Percentiles rank a stretch among this genome's conserved stretches.
Evolutionary conservation across 1,140 invertebrate genomes (phyloP).

Genomic region (Anoplolepis gracilipes): DNA sequence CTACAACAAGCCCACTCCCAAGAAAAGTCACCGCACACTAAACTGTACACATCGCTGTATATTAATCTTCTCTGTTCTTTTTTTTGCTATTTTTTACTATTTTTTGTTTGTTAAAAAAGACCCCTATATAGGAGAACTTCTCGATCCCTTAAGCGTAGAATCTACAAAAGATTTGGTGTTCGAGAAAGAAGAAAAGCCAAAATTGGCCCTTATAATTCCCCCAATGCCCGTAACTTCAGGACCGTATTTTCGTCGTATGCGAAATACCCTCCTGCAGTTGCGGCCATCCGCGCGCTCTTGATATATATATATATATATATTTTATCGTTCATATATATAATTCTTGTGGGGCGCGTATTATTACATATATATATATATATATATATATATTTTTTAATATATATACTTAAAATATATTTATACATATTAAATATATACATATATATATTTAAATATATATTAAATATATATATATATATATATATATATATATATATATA

Average conservation of each 20-base stretch:
- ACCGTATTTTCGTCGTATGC: slow-evolving; percentile 34
- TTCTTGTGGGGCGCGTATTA: slow-evolving; percentile 51
- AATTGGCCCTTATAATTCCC: slow-evolving; percentile 56
- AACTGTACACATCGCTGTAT: slow-evolving; percentile 55
- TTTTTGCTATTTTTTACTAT: slow-evolving; percentile 47
- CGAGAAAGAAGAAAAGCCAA: slow-evolving; percentile 77
- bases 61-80: slow-evolving; percentile 51
- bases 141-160: slow-evolving; percentile 77
- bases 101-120: slow-evolving; percentile 63
- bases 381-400: slow-evolving; percentile 48
- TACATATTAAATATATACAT: slow-evolving; percentile 60
- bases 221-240: slow-evolving; percentile 64
- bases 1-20: slow-evolving; percentile 66
- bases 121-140: slow-evolving; percentile 60
- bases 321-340: slow-evolving; percentile 42
- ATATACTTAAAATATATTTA: slow-evolving; percentile 56
- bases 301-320: too few species aligned
- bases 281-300: slow-evolving; percentile 64
- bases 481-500: slow-evolving; percentile 59
- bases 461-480: slow-evolving; percentile 66
- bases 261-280: slow-evolving; percentile 63
- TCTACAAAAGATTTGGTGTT: slow-evolving; percentile 81
- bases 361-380: slow-evolving; percentile 53
- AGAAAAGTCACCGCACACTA: slow-evolving; percentile 55
- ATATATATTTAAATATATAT: slow-evolving; percentile 65